Base-by-base conservation (phyloP, 2,888 invertebrate genomes). In the Agonum fuliginosum region DNA sequence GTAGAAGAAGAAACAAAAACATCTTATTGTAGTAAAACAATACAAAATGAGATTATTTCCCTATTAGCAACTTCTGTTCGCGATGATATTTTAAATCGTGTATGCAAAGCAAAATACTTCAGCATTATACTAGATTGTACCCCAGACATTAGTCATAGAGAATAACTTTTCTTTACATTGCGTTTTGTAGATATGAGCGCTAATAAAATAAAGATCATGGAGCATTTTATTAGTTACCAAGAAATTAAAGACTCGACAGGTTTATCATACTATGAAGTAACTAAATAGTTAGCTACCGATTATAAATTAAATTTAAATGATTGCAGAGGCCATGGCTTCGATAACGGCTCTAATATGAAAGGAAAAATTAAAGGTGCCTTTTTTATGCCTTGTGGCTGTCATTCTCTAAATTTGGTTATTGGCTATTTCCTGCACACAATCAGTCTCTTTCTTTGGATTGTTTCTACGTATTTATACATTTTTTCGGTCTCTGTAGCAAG, bases 91-190 rank as follows among this genome's bases (percentile, higher is more conserved):
- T 20, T 51, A n/a, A 17, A 51, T 5, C 51, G 51, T 20, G n/a
- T 22, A 6, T 2, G 22, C 6, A 51, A 20, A 22, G 51, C 8
- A 19, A 51, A 51, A 51, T 51, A 51, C 14, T 51, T 20, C 14
- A 20, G 20, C 5, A 51, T 51, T 51, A 51, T 51, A 6, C 14
- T 51, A 51, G 51, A 51, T 51, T 51, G 51, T 51, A 51, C 51
- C 6, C 51, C 51, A 4, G 51, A 51, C 14, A 51, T 51, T 51
- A 51, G 51, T 22, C 19, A 51, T n/a, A 51, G 22, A 19, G 51
- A 51, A 22, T 8, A 34, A 51, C 51, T 51, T 22, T 51, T 17
- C 3, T 19, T 51, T 19, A 51, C 51, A 6, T 51, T 51, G n/a
- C 51, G 51, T 20, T 51, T 51, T 51, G 51, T 51, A 51, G 51